phyloP scores from a whole-genome alignment of 2,113 vertebrate genomes.

The Pteropus alecto region DNA sequence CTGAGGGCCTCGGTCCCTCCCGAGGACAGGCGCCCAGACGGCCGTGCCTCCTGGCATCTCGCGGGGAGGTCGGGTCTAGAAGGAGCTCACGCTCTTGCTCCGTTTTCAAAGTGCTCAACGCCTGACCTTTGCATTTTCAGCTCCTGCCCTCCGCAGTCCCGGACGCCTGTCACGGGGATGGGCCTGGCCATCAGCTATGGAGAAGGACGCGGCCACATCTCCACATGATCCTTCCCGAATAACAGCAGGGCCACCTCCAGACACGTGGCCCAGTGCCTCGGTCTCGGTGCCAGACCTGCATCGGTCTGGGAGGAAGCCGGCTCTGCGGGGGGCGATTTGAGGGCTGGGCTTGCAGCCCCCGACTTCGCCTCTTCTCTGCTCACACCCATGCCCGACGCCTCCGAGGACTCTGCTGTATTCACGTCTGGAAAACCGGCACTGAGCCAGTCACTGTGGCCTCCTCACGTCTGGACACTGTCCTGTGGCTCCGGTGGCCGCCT shows the following conservation, averaged over 20 bases:
- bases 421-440: not conserved
- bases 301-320: not conserved
- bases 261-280: not conserved
- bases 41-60: not conserved
- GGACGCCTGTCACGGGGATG: no score
- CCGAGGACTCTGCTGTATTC: not conserved
- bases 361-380: not conserved
- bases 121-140: slow-evolving; percentile 39
- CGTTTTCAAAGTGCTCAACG: not conserved
- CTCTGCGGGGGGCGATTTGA: not conserved
- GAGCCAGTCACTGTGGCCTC: not conserved
- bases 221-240: not conserved
- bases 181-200: not conserved
- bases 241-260: not conserved
- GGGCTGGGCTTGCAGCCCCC: not conserved
- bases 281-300: not conserved
- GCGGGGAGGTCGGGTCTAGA: not conserved
- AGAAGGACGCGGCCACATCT: not conserved
- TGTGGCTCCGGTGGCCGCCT: not conserved
- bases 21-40: not conserved
- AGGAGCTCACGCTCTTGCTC: not conserved
- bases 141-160: not conserved
- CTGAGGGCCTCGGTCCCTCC: not conserved
- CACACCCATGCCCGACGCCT: not conserved
- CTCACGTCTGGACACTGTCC: no score